Evolutionary conservation across 2,888 invertebrate genomes (phyloP).

Genomic region (Spilarctia lutea): DNA sequence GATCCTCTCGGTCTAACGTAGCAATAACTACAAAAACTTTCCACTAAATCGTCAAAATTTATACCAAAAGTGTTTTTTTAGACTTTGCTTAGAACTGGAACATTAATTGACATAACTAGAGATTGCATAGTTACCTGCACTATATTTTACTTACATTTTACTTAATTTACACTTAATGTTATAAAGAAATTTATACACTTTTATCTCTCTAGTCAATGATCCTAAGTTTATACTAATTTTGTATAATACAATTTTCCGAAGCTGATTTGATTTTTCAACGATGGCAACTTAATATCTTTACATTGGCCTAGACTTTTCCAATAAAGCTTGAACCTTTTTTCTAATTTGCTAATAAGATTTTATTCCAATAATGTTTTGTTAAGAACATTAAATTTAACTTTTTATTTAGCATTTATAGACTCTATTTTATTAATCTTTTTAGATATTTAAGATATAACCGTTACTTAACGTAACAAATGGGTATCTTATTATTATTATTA

Average conservation of each 20-base stretch:
- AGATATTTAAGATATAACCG: background rate
- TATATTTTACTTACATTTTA: no score
- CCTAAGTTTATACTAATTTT: background rate
- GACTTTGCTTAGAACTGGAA: no score
- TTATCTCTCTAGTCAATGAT: background rate
- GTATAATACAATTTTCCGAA: conserved; percentile 9
- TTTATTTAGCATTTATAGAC: background rate
- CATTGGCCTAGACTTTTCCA: conserved; percentile 19
- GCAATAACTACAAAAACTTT: no score
- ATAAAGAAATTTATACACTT: background rate
- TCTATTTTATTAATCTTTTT: background rate
- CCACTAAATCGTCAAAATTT: no score
- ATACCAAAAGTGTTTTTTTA: no score
- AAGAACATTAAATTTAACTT: background rate
- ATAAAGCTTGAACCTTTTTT: conserved; percentile 22
- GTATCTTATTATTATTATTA: no score
- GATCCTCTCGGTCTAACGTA: no score
- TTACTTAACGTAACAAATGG: no score
- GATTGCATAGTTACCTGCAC: background rate
- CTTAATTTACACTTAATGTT: no score
- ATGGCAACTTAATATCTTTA: conserved; percentile 34
- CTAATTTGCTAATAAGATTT: conserved; percentile 22
- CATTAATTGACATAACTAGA: no score
- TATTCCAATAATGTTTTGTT: conserved; percentile 11
- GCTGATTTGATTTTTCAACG: conserved; percentile 37